Evolutionary conservation across 2,797 vertebrate genomes (phyloP).

Genomic region (Dallia pectoralis): DNA sequence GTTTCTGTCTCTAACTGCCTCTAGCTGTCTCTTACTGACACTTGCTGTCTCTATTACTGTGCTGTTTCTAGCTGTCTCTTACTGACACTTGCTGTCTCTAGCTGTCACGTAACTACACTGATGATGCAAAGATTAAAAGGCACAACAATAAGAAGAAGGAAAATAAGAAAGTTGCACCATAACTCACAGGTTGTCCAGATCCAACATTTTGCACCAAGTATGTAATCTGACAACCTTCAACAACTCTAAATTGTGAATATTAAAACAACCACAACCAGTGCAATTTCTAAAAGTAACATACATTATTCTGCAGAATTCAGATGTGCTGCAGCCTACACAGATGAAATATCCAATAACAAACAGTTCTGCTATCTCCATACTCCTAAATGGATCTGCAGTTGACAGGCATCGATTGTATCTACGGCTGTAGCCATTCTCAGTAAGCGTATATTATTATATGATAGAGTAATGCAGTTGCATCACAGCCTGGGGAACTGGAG

Average conservation of each 20-base stretch:
- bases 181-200: not conserved
- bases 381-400: slow-evolving; percentile 49
- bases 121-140: not conserved
- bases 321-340: slow-evolving; percentile 19
- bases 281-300: not conserved
- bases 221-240: not conserved
- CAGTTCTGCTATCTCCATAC: slow-evolving; percentile 38
- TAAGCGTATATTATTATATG: slow-evolving; percentile 11
- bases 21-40: too few species aligned
- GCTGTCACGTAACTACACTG: not conserved
- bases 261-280: not conserved
- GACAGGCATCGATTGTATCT: slow-evolving; percentile 42
- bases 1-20: too few species aligned
- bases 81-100: too few species aligned
- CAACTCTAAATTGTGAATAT: not conserved
- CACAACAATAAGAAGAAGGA: not conserved
- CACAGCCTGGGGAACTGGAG: slow-evolving; percentile 27
- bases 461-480: slow-evolving; percentile 46
- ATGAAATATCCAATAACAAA: slow-evolving; percentile 52
- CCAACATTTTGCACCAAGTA: not conserved
- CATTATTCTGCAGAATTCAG: not conserved
- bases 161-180: not conserved
- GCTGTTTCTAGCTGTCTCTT: too few species aligned
- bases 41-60: too few species aligned
- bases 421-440: slow-evolving; percentile 22